Evolutionary conservation across 2,888 invertebrate species (phyloP).

Genomic region (Chironomus tentans): DNA sequence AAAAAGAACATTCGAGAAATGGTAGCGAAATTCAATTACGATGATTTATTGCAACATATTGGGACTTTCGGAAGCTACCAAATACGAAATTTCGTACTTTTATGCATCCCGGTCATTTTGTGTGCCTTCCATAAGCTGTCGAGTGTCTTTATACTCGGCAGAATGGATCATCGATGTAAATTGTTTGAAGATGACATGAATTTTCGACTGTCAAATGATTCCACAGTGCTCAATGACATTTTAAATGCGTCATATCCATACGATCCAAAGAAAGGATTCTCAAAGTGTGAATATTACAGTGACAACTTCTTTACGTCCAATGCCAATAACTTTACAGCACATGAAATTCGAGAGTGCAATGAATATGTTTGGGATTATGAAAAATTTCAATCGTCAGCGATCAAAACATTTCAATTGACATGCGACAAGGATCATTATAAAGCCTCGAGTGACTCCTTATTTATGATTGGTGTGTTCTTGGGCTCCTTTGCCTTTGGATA

Average conservation of each 20-base stretch:
- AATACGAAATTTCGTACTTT: conserved; percentile 54
- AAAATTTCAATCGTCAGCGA: conserved; percentile 48
- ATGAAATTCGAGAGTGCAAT: neutral
- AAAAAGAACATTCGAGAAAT: neutral
- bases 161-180: conserved; percentile 54
- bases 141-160: conserved; percentile 53
- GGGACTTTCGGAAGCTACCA: conserved; percentile 66
- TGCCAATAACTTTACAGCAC: neutral
- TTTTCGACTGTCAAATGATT: conserved; percentile 41
- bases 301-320: neutral
- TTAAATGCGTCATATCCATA: conserved; percentile 48
- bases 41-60: conserved; percentile 55
- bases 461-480: conserved; percentile 63
- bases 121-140: conserved; percentile 66
- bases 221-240: conserved; percentile 31
- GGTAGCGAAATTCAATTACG: conserved; percentile 53
- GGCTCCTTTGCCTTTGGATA: conserved; percentile 65
- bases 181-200: conserved; percentile 49
- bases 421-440: neutral
- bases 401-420: conserved; percentile 33
- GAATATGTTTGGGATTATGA: conserved; percentile 48
- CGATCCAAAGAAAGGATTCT: conserved; percentile 42
- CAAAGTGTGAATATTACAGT: conserved; percentile 45
- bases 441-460: conserved; percentile 50
- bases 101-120: conserved; percentile 60